Conservation (phyloP, 2,797 vertebrate species). For the Coreius guichenoti region DNA sequence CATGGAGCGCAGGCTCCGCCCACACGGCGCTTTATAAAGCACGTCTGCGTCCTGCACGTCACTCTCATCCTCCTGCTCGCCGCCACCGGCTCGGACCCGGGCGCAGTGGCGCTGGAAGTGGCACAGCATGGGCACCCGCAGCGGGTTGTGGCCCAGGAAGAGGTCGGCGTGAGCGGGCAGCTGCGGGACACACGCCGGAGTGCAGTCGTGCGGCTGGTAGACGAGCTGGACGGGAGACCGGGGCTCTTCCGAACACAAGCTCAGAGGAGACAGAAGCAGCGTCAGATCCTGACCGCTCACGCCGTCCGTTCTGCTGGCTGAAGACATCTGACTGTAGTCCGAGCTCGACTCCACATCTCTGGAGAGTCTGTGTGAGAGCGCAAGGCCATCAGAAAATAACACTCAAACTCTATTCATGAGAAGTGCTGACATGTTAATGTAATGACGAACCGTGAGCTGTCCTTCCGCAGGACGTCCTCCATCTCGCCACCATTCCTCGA, state of each 20-base stretch:
- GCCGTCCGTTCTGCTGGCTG: background rate
- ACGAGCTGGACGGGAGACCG: constrained; percentile 51
- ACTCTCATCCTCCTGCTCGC: constrained; percentile 13
- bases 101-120: constrained; percentile 84
- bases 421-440: background rate
- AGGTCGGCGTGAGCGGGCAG: constrained; percentile 59
- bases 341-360: constrained; percentile 40
- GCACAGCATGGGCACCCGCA: constrained; percentile 84
- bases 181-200: constrained; percentile 72
- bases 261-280: constrained; percentile 51
- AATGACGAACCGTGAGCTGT: constrained; percentile 46
- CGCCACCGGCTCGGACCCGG: constrained; percentile 58
- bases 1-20: constrained; percentile 81
- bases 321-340: constrained; percentile 49
- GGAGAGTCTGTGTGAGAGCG: background rate
- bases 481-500: constrained; percentile 4
- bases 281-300: background rate
- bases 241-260: constrained; percentile 58
- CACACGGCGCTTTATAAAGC: constrained; percentile 89
- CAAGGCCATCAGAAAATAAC: no score
- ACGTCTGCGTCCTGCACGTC: constrained; percentile 67
- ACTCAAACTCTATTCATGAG: background rate
- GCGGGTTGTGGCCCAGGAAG: constrained; percentile 84
- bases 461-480: constrained; percentile 15
- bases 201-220: constrained; percentile 75